A percentile compares a stretch with the other conserved stretches of the same genome.
phyloP scores from a whole-genome alignment of 1,140 invertebrate species.

The Bombus superbus region DNA sequence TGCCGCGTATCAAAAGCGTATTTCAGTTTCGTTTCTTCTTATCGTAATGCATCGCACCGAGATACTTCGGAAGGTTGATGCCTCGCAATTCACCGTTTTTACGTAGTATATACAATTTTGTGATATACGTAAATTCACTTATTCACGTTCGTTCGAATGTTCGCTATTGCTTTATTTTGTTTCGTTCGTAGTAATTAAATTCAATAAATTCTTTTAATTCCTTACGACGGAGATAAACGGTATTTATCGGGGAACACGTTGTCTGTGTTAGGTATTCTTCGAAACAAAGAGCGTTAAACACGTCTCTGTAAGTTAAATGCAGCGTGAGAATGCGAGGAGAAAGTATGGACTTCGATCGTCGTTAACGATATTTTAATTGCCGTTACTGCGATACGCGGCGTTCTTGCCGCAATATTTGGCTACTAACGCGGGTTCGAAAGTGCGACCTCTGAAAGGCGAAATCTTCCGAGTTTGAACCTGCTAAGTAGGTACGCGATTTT shows the following conservation, averaged over 20 bases:
- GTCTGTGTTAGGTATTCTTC: not conserved
- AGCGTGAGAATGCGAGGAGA: slow-evolving; percentile 40
- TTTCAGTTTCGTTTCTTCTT: not conserved
- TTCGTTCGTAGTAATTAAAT: not conserved
- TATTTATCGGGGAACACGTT: not conserved
- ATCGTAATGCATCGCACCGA: not conserved
- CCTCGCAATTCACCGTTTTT: not conserved
- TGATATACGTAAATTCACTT: not conserved
- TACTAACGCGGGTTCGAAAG: not conserved
- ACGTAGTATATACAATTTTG: not conserved
- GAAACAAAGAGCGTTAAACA: not conserved
- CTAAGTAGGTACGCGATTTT: not conserved
- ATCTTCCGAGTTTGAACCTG: not conserved
- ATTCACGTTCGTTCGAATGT: not conserved
- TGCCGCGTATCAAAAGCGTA: not conserved
- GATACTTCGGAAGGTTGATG: not conserved
- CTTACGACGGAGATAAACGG: too few species aligned
- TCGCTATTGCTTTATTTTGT: not conserved
- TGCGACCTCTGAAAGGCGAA: not conserved
- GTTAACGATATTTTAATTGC: slow-evolving; percentile 62
- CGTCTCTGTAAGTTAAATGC: not conserved
- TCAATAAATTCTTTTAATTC: not conserved
- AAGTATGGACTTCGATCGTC: slow-evolving; percentile 40
- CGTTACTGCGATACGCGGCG: slow-evolving; percentile 14
- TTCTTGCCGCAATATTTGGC: slow-evolving; percentile 23